phyloP scores from a whole-genome alignment of 2,113 vertebrate species.

The Labeo catla region DNA sequence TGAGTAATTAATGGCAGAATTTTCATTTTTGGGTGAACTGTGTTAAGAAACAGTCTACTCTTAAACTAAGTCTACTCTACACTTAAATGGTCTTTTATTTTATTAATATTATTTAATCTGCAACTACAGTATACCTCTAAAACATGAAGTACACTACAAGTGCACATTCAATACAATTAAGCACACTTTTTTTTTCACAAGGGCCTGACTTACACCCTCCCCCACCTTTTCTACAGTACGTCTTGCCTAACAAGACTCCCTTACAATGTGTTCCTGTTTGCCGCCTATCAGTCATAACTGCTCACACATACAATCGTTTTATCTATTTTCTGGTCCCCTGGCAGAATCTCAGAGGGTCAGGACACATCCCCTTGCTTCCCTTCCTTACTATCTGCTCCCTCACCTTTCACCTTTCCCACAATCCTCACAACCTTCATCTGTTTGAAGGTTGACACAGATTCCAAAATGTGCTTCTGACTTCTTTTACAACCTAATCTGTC shows the following conservation, averaged over 20 bases:
- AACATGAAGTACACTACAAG: not conserved
- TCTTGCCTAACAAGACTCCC: slow-evolving; percentile 4
- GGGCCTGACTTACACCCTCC: slow-evolving; percentile 26
- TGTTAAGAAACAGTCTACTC: not conserved
- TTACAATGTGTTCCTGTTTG: slow-evolving; percentile 5
- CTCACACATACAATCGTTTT: not conserved
- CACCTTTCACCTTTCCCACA: slow-evolving; percentile 33
- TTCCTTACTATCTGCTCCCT: slow-evolving; percentile 24
- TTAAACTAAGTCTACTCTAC: not conserved
- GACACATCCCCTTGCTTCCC: slow-evolving; percentile 16
- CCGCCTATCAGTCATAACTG: not conserved
- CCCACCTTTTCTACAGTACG: not conserved
- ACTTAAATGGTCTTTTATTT: not conserved
- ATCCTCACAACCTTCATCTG: slow-evolving; percentile 11
- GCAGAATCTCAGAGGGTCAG: slow-evolving; percentile 13
- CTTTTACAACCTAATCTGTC: not conserved
- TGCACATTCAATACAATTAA: not conserved
- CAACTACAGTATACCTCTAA: not conserved
- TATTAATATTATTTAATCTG: not conserved
- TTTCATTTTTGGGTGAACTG: too few species aligned
- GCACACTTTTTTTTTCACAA: not conserved
- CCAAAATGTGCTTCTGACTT: not conserved
- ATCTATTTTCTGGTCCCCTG: slow-evolving; percentile 21
- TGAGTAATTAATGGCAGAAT: too few species aligned
- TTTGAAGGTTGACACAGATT: not conserved